These are phyloP conservation scores for Xestia ashworthii DNA, from an alignment of 2,888 invertebrate species.

Conservation along the genomic window DNA sequence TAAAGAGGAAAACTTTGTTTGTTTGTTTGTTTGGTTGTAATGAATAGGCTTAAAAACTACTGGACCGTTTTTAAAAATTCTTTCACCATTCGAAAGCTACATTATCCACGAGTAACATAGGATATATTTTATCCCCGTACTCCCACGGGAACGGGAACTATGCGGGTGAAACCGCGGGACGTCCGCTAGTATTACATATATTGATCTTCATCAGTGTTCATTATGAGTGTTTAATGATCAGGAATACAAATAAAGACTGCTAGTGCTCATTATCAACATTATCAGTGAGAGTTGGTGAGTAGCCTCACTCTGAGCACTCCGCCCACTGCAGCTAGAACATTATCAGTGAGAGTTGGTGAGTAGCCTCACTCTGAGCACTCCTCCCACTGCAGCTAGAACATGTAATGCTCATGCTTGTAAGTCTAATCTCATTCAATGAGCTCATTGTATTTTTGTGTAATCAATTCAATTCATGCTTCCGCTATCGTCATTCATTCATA, in stretches of 20 bases:
- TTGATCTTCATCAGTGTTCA: neutral
- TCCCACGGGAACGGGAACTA: no score
- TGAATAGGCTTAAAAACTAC: no score
- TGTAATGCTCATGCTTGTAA: neutral
- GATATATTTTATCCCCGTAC: no score
- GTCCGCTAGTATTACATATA: no score
- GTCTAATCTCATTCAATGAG: constrained; percentile 14
- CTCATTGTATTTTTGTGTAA: constrained; percentile 45
- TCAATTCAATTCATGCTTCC: constrained; percentile 58
- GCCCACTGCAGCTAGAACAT: neutral
- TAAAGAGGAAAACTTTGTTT: no score
- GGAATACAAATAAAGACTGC: neutral
- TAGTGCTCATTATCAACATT: no score
- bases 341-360: neutral
- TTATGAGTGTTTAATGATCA: neutral
- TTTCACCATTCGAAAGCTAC: no score
- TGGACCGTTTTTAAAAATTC: no score
- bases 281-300: neutral
- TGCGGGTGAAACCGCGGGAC: no score
- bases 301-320: neutral
- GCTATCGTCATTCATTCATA: constrained; percentile 61
- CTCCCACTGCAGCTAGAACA: neutral
- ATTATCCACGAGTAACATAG: no score
- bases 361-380: neutral
- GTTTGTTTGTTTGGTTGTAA: no score